Evolutionary conservation across 2,888 invertebrate genomes (phyloP).

Genomic region (Caradrina kadenii): DNA sequence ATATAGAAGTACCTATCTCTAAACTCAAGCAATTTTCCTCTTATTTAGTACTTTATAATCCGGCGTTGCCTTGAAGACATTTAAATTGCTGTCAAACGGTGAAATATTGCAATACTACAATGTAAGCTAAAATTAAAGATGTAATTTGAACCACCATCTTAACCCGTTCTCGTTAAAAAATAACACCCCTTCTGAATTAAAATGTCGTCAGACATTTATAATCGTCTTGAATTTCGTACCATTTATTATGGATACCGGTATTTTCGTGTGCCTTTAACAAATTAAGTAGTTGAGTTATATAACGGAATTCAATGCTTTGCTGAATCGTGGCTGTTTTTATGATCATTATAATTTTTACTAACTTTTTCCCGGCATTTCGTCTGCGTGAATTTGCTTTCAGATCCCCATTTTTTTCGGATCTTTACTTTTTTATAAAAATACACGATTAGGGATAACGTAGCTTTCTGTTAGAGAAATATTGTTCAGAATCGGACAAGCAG

Average conservation of each 20-base stretch:
- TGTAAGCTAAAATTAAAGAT: constrained; percentile 64
- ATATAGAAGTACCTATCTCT: neutral
- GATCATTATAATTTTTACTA: too few species aligned
- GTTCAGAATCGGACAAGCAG: too few species aligned
- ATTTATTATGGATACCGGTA: constrained; percentile 49
- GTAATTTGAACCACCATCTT: constrained; percentile 56
- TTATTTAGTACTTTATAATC: constrained; percentile 38
- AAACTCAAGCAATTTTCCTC: constrained; percentile 21
- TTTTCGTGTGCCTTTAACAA: constrained; percentile 32
- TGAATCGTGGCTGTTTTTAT: neutral
- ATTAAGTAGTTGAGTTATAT: constrained; percentile 17
- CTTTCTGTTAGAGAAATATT: too few species aligned
- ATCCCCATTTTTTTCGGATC: too few species aligned
- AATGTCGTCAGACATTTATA: constrained; percentile 59
- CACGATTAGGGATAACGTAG: too few species aligned
- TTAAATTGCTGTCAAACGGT: constrained; percentile 58
- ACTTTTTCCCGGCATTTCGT: too few species aligned
- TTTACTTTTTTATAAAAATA: too few species aligned
- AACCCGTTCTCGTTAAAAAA: constrained; percentile 68
- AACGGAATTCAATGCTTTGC: neutral
- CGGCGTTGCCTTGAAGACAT: constrained; percentile 33
- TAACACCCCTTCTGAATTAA: constrained; percentile 62
- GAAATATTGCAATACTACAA: constrained; percentile 60
- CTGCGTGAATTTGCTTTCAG: too few species aligned
- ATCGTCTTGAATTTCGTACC: constrained; percentile 54